Evolutionary conservation across 1,140 invertebrate species (phyloP), one percentile per base, ranked within the genome.

Genomic region (Drosophila punjabiensis): DNA sequence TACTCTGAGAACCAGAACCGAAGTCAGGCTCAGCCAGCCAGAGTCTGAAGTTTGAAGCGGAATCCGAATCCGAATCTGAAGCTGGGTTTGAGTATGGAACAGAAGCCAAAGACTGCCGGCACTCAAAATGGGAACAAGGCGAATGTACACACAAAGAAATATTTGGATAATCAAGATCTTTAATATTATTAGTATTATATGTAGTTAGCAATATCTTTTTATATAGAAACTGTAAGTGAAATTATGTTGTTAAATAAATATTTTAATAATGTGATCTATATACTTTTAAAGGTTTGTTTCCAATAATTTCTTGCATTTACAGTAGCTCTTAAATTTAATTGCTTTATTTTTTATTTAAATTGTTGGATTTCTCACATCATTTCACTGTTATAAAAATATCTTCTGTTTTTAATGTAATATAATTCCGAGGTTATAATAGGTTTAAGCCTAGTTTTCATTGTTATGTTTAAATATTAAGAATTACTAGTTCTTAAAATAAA

Each of bases 1-100:
- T 74, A 39, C 71, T 64, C 67, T 79, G 83, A 81, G 85, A 85
- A 81, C 78, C 78, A 76, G 69, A 88, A 79, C 78, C 62, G 67
- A 64, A 70, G 41, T 56, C 80, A 73, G 76, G 76, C 65, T 60
- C 18, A 69, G 32, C 55, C 64, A 69, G 59, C 59, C 71, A 67
- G 47, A 67, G 78, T 48, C 79, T 83, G 64, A 69, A 78, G 70
- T 47, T 50, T 73, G 18, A 33, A 28, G 24, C 47, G 3, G 16
- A 53, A 24, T 64, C 59, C 37, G 14, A 43, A 74, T 56, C 32
- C 59, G 30, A 47, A 66, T 18, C 48, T 43, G 13, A 39, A 61
- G 48, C 43, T 55, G 28, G 45, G 50, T 18, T 55, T 16, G 58
- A 74, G 53, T 59, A 50, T 33, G 14, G 63, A 52, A 60, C 52